These are phyloP conservation scores for Drosophila pegasa DNA, from an alignment of 2,888 invertebrate genomes.

Conservation along the genomic window DNA sequence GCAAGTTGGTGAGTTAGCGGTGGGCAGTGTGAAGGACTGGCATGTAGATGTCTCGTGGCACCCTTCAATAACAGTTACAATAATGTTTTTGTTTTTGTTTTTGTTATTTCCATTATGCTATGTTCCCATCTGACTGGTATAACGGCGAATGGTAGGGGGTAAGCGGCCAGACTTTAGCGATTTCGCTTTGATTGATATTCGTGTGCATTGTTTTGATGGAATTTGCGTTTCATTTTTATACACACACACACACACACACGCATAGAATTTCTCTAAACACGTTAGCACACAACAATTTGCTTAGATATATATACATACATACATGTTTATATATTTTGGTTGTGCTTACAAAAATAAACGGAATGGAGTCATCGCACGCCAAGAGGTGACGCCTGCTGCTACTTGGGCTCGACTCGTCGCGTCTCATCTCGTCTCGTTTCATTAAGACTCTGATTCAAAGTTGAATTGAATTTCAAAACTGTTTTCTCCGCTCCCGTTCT, in stretches of 20 bases:
- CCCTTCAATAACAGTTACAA: conserved; percentile 40
- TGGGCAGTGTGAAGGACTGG: conserved; percentile 6
- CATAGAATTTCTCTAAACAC: conserved; percentile 50
- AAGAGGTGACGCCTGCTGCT: conserved; percentile 11
- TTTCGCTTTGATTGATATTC: conserved; percentile 67
- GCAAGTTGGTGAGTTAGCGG: not conserved
- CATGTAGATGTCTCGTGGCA: conserved; percentile 38
- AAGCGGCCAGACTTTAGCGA: conserved; percentile 28
- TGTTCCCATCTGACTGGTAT: conserved; percentile 7
- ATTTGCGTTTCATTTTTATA: conserved; percentile 47
- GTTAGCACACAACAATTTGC: conserved; percentile 34
- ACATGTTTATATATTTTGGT: not conserved
- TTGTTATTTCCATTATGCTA: conserved; percentile 16
- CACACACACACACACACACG: conserved; percentile 4
- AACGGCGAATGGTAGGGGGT: not conserved
- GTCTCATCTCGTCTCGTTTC: conserved; percentile 1
- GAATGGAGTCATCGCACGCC: conserved; percentile 49
- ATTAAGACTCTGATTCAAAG: conserved; percentile 12
- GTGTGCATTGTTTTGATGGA: conserved; percentile 56
- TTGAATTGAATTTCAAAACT: conserved; percentile 16
- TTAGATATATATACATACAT: conserved; percentile 6
- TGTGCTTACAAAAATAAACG: conserved; percentile 34
- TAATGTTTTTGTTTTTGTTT: conserved; percentile 2
- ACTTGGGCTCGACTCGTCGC: conserved; percentile 14
- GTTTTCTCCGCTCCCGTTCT: conserved; percentile 1